Base-by-base conservation (phyloP, 2,113 vertebrate genomes). In the Takifugu bimaculatus region DNA sequence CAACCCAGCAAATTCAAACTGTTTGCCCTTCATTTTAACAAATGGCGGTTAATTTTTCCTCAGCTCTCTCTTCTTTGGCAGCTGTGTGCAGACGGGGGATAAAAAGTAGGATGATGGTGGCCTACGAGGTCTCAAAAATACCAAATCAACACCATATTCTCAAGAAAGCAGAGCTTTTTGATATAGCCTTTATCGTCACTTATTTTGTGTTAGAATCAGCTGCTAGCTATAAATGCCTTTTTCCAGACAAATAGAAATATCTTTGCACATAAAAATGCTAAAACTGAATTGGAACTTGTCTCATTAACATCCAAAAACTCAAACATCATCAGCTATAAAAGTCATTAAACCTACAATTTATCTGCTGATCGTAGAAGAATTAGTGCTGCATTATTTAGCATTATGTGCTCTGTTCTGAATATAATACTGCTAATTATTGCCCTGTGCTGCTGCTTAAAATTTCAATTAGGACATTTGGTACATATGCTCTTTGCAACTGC, bases 381-480 rank as follows among this genome's bases (percentile, higher is more conserved):
- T 39, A 49, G 59, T 49, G 65, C 54, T 57, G 43, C 32, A 25
- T 32, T 52, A 68, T 6, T 29, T 27, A 47, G 54, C 27, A 52
- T 58, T 27, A 49, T 27, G 26, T 59, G 6, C 27, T 3, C 26
- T 25, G 12, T 61, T 54, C 28, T 3, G 10, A 26, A 39, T 57
- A 44, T 60, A 12, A 39, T 65, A 51, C 26, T 42, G 50, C 42
- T 65, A 70, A 68, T 71, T 64, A 60, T 52, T 63, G 59, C 42
- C 73, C 28, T 57, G 47, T 56, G 45, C 25, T 26, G 51, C 54
- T 54, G 32, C 47, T 79, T 61, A 49, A 57, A 54, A 65, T 69
- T 74, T 78, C 50, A 82, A 66, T 72, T 56, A 73, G 57, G 45
- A 71, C 55, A 50, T 54, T 57, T 28, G 48, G 39, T 61, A 65